Percentiles rank a stretch among this genome's conserved stretches.
Evolutionary conservation across 2,797 vertebrate genomes (phyloP).

Genomic region (Acanthornis magna): DNA sequence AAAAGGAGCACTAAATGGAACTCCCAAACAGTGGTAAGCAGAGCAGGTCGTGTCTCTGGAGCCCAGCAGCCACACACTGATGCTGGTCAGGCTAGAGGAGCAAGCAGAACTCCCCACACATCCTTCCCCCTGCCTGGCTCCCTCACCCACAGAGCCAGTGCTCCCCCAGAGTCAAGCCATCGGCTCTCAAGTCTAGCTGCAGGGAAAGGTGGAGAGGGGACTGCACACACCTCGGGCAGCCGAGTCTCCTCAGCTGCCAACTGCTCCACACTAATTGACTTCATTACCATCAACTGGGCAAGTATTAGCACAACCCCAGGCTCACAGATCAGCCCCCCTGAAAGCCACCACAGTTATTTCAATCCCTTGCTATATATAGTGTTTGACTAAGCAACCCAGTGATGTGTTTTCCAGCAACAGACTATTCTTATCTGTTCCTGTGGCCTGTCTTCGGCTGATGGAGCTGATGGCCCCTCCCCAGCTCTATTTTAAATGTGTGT

Average conservation of each 20-base stretch:
- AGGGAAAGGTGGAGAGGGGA: background rate
- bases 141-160: background rate
- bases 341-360: slow-evolving; percentile 17
- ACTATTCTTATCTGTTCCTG: slow-evolving; percentile 2
- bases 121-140: background rate
- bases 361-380: slow-evolving; percentile 12
- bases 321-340: background rate
- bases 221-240: background rate
- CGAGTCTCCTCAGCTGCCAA: background rate
- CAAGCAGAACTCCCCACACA: accelerated
- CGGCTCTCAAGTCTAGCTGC: background rate
- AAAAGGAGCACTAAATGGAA: background rate
- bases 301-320: background rate
- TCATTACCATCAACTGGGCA: background rate
- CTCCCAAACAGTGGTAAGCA: background rate
- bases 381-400: background rate
- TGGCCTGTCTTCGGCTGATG: background rate
- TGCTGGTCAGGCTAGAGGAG: background rate
- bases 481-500: background rate
- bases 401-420: slow-evolving; percentile 23
- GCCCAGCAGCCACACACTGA: background rate
- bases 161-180: accelerated
- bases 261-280: background rate
- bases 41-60: background rate
- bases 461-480: background rate